Conservation (phyloP, 2,113 vertebrate genomes). For the Xiphophorus hellerii region DNA sequence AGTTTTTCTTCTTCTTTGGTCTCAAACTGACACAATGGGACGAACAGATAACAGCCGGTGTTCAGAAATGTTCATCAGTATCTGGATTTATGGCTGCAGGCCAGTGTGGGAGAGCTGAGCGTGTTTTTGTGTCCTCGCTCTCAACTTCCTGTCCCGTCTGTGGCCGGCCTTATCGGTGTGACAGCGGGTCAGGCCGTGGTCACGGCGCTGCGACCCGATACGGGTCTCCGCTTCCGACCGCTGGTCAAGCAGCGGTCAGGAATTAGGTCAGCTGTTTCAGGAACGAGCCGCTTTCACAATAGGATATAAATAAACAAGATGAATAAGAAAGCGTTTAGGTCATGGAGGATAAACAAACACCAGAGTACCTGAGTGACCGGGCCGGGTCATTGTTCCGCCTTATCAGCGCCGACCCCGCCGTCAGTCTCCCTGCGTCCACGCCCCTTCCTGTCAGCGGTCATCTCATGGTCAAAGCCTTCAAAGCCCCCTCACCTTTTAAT, state of each 20-base stretch:
- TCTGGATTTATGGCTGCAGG: constrained; percentile 52
- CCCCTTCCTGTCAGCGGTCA: constrained; percentile 69
- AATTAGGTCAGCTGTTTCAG: background rate
- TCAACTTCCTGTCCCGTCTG: constrained; percentile 77
- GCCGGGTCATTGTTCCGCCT: constrained; percentile 73
- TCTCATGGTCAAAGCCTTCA: constrained; percentile 50
- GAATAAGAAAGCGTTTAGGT: background rate
- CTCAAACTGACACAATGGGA: background rate
- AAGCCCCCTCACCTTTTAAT: constrained; percentile 63
- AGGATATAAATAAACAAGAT: background rate
- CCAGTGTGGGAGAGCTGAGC: constrained; percentile 46
- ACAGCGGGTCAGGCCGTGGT: constrained; percentile 69
- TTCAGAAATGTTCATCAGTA: constrained; percentile 9
- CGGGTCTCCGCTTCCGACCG: constrained; percentile 27
- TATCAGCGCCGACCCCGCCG: constrained; percentile 67
- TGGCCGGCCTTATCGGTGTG: constrained; percentile 64
- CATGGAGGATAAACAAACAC: background rate
- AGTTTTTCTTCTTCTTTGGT: background rate
- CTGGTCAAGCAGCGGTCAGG: constrained; percentile 65
- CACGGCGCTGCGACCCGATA: constrained; percentile 45
- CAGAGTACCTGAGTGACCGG: constrained; percentile 34
- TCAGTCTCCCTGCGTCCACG: constrained; percentile 53
- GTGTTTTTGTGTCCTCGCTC: constrained; percentile 38
- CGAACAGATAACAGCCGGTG: constrained; percentile 25
- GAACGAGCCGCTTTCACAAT: constrained; percentile 11